Evolutionary conservation across 2,888 invertebrate species (phyloP).

Genomic region (Melitaea athalia): DNA sequence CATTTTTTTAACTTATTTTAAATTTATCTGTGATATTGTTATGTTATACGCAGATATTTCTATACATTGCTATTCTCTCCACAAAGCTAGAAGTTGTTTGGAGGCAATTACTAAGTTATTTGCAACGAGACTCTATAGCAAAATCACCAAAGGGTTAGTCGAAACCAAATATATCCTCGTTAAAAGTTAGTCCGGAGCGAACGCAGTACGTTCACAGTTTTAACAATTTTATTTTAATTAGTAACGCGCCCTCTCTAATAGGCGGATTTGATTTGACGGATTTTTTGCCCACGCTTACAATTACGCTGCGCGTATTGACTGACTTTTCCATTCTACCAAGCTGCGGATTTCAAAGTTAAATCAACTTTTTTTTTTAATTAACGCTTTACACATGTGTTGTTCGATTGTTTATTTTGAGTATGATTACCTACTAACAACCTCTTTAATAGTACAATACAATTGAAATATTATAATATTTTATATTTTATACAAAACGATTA

Average conservation of each 20-base stretch:
- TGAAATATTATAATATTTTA: background rate
- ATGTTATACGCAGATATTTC: background rate
- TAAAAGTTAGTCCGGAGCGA: constrained; percentile 77
- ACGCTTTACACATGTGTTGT: constrained; percentile 22
- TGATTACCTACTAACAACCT: background rate
- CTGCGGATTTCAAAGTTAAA: constrained; percentile 33
- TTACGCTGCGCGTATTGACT: constrained; percentile 38
- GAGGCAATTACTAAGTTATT: constrained; percentile 81
- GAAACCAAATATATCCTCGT: constrained; percentile 82
- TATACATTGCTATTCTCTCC: constrained; percentile 56
- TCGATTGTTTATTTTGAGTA: constrained; percentile 16
- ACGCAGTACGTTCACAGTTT: constrained; percentile 66
- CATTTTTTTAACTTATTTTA: no score
- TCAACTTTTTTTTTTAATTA: constrained; percentile 38
- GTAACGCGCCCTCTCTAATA: constrained; percentile 70
- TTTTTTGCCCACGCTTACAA: constrained; percentile 49
- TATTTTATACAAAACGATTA: no score
- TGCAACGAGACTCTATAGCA: constrained; percentile 78
- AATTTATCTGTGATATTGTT: background rate
- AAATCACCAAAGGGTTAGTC: constrained; percentile 80
- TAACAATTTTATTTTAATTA: constrained; percentile 82
- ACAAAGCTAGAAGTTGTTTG: constrained; percentile 74
- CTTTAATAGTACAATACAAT: background rate
- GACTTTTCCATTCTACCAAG: constrained; percentile 39
- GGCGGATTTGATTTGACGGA: constrained; percentile 65